phyloP scores from a whole-genome alignment of 2,797 vertebrate species.

The Sebastes kiyomatsui region DNA sequence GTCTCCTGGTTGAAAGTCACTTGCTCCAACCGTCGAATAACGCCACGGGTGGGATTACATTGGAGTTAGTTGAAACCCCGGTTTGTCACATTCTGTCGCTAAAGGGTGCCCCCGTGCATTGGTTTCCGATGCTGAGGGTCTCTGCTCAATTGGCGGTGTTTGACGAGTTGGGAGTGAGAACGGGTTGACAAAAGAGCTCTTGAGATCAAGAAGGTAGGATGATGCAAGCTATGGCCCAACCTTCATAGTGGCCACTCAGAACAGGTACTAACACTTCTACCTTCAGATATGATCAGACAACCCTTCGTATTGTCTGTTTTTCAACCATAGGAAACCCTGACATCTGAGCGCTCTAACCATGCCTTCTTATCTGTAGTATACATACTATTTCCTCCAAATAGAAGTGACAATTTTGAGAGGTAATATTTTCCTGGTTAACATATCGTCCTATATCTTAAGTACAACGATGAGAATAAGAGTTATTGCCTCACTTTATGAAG shows the following conservation, averaged over 20 bases:
- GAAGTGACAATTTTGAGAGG: background rate
- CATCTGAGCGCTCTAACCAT: background rate
- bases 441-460: background rate
- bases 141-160: no score
- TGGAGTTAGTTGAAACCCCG: no score
- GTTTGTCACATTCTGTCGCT: no score
- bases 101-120: no score
- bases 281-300: background rate
- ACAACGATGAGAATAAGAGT: background rate
- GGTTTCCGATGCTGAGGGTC: no score
- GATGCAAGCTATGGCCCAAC: background rate
- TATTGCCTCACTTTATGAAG: constrained; percentile 22
- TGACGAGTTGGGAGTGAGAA: no score
- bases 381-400: background rate
- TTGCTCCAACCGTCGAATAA: no score
- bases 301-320: background rate
- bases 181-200: background rate
- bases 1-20: background rate
- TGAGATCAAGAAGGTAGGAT: background rate
- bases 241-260: background rate
- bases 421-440: constrained; percentile 12
- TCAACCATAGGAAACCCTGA: background rate
- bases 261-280: background rate
- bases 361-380: background rate
- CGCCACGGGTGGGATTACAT: no score